Base-by-base conservation (phyloP, 1,140 invertebrate genomes). In the Oryzaephilus surinamensis region DNA sequence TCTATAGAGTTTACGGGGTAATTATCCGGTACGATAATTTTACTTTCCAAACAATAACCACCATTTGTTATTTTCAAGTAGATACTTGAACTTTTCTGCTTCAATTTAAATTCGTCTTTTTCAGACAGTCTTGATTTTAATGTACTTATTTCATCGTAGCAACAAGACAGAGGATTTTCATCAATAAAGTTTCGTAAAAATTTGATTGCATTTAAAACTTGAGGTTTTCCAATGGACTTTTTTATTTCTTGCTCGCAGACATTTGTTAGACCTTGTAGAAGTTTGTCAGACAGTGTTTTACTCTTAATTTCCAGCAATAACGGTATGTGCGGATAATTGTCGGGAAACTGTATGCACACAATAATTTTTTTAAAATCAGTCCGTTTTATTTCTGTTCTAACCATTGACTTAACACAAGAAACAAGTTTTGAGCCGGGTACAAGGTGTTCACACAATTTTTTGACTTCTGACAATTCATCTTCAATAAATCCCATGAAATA, bases 301-400 rank as follows among this genome's bases (percentile, higher is more conserved):
- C 78, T 82, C 52, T 81, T 84, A 0, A 86, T 57, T 62, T 85
- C 81, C n/a, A 82, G 60, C 8, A 84, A 54, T 2, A 84, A 48
- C 1, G 67, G 58, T 1, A 53, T 46, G 5, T 54, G 41, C 2
- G 78, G 76, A 57, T 84, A 84, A 20, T 71, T 59, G 6, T 62
- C 45, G 3, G 78, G 70, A 58, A 84, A 84, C 50, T 80, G 75
- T 13, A 83, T 65, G 46, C 77, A 79, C 27, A 71, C 67, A 8
- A 73, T 65, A 24, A 85, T 54, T 33, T 72, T 65, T 48, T 80
- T 81, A 45, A 72, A 72, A 21, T 66, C 58, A 29, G 73, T 74
- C 49, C 66, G 67, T 49, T 76, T 71, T 57, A 83, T 79, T 66
- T 79, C 74, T 18, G 77, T 70, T 42, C 79, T 69, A 29, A 81